Evolutionary conservation across 2,888 invertebrate species (phyloP).

Genomic region (Meghimatium bilineatum): DNA sequence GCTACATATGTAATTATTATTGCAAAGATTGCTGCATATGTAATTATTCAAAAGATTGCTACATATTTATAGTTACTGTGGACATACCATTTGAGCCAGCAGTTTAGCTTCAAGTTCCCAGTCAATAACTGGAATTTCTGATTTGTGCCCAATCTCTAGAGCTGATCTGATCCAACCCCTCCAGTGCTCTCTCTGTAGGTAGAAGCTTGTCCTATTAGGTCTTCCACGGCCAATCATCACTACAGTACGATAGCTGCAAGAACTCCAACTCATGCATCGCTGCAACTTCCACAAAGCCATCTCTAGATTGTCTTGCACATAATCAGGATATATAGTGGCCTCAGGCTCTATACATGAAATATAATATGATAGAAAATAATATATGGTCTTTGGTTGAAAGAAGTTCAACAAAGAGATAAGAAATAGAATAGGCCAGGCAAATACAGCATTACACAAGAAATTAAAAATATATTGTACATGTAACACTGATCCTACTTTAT

Average conservation of each 20-base stretch:
- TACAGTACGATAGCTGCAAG: constrained; percentile 46
- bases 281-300: constrained; percentile 49
- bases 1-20: too few relatives aligned
- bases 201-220: constrained; percentile 48
- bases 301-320: constrained; percentile 49
- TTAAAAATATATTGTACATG: too few relatives aligned
- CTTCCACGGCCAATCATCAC: constrained; percentile 45
- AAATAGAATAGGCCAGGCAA: too few relatives aligned
- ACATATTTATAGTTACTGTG: not conserved
- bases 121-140: constrained; percentile 45
- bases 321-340: constrained; percentile 45
- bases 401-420: too few relatives aligned
- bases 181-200: constrained; percentile 48
- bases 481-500: too few relatives aligned
- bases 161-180: constrained; percentile 49
- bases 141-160: constrained; percentile 31
- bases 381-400: too few relatives aligned
- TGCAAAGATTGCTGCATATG: too few relatives aligned
- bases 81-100: constrained; percentile 43
- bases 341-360: constrained; percentile 28
- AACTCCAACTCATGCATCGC: constrained; percentile 48
- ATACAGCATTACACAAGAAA: too few relatives aligned
- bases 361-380: too few relatives aligned
- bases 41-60: not conserved
- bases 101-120: constrained; percentile 47